Conservation (phyloP, 2,113 vertebrate genomes). For the Saguinus midas region DNA sequence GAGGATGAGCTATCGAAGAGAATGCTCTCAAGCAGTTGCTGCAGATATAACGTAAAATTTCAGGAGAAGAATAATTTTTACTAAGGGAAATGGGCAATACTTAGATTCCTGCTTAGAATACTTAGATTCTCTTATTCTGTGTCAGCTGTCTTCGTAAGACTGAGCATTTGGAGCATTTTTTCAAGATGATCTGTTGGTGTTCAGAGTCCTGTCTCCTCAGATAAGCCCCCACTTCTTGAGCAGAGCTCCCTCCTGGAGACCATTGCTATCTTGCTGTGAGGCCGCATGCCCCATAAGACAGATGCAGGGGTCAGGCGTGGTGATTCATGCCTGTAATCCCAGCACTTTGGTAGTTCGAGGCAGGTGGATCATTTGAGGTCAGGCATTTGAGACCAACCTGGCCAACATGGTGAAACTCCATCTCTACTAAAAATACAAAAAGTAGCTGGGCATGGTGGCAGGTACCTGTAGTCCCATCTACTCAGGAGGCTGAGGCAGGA, state of each 20-base stretch:
- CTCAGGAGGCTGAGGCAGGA: too few species aligned
- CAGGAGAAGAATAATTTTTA: background rate
- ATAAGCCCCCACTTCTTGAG: background rate
- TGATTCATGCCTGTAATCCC: too few species aligned
- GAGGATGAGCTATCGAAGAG: constrained; percentile 6
- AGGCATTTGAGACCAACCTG: too few species aligned
- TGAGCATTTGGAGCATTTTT: background rate
- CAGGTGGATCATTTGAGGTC: too few species aligned
- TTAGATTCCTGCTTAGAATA: background rate
- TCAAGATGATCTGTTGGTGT: background rate
- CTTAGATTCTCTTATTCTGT: background rate
- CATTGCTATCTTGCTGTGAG: background rate
- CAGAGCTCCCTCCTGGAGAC: background rate
- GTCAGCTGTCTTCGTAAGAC: background rate
- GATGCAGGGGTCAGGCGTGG: background rate
- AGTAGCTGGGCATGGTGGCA: too few species aligned
- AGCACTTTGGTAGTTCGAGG: too few species aligned
- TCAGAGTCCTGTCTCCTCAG: background rate
- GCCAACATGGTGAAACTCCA: too few species aligned
- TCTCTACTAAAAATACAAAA: too few species aligned
- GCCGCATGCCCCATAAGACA: background rate
- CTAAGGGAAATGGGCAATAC: background rate
- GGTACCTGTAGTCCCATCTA: too few species aligned
- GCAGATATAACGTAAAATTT: constrained; percentile 4
- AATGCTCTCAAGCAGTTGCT: constrained; percentile 31